Evolutionary conservation across 2,888 invertebrate species (phyloP).

Genomic region (Augiades crinisus): DNA sequence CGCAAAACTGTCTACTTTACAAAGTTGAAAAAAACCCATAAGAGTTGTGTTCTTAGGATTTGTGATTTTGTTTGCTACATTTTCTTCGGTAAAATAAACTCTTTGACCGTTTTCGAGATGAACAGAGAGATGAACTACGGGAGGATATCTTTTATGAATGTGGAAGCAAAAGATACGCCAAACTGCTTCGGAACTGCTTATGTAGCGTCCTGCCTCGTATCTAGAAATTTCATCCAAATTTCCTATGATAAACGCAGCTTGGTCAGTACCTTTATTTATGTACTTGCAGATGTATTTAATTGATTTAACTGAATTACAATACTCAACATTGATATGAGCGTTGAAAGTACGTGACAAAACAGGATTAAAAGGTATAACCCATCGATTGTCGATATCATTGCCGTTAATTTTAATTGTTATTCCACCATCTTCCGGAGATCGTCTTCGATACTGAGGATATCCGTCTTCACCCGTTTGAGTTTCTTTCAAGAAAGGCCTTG

Average conservation of each 20-base stretch:
- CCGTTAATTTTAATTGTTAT: slow-evolving; percentile 16
- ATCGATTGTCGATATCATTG: slow-evolving; percentile 34
- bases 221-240: slow-evolving; percentile 29
- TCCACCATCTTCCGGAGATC: slow-evolving; percentile 31
- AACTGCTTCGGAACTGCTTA: slow-evolving; percentile 30
- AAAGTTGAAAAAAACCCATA: slow-evolving; percentile 32
- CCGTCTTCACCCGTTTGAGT: slow-evolving; percentile 31
- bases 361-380: slow-evolving; percentile 36
- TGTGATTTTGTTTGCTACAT: slow-evolving; percentile 24
- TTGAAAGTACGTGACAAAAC: slow-evolving; percentile 9
- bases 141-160: slow-evolving; percentile 9
- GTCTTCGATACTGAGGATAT: slow-evolving; percentile 34
- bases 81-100: slow-evolving; percentile 31
- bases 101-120: slow-evolving; percentile 31
- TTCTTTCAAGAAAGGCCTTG: slow-evolving; percentile 7
- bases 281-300: slow-evolving; percentile 10
- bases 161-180: slow-evolving; percentile 26
- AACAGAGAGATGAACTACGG: slow-evolving; percentile 27
- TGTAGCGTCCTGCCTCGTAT: slow-evolving; percentile 28
- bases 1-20: slow-evolving; percentile 23
- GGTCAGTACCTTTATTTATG: slow-evolving; percentile 26
- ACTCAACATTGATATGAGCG: slow-evolving; percentile 2
- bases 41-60: slow-evolving; percentile 36
- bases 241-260: slow-evolving; percentile 47
- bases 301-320: background rate